Evolutionary conservation across 2,888 invertebrate species (phyloP).

Genomic region (Scaptomyza polygonia): DNA sequence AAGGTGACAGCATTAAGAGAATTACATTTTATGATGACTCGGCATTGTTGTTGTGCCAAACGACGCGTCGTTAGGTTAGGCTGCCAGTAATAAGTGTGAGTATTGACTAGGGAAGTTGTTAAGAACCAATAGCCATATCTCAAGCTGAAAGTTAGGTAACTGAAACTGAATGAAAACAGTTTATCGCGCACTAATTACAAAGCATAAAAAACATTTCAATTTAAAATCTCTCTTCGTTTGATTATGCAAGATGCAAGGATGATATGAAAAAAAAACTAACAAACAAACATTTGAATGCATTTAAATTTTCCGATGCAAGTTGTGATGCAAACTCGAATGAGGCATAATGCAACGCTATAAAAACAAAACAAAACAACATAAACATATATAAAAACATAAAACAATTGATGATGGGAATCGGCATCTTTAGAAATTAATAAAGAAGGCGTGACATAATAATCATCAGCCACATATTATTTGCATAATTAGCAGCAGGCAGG

Average conservation of each 20-base stretch:
- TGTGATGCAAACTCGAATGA: constrained; percentile 61
- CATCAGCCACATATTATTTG: constrained; percentile 46
- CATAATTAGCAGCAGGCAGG: constrained; percentile 51
- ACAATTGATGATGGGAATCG: constrained; percentile 44
- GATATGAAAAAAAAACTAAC: constrained; percentile 18
- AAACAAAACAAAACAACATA: neutral
- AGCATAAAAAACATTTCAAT: constrained; percentile 40
- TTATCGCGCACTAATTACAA: constrained; percentile 58
- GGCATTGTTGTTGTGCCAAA: constrained; percentile 52
- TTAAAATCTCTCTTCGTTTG: constrained; percentile 22
- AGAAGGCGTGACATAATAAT: constrained; percentile 75
- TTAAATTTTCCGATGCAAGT: constrained; percentile 56
- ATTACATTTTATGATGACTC: constrained; percentile 68
- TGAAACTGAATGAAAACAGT: too few species aligned
- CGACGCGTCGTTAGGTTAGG: constrained; percentile 35
- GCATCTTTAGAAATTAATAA: constrained; percentile 67
- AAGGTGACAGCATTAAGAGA: constrained; percentile 65
- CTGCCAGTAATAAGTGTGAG: neutral
- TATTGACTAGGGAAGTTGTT: neutral
- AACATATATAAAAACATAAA: constrained; percentile 17
- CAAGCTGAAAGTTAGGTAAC: too few species aligned
- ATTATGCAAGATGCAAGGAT: constrained; percentile 43
- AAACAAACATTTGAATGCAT: constrained; percentile 28
- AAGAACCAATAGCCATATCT: too few species aligned
- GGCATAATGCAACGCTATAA: constrained; percentile 34